phyloP scores from a whole-genome alignment of 1,140 invertebrate species.

The Heliothis subflexa region DNA sequence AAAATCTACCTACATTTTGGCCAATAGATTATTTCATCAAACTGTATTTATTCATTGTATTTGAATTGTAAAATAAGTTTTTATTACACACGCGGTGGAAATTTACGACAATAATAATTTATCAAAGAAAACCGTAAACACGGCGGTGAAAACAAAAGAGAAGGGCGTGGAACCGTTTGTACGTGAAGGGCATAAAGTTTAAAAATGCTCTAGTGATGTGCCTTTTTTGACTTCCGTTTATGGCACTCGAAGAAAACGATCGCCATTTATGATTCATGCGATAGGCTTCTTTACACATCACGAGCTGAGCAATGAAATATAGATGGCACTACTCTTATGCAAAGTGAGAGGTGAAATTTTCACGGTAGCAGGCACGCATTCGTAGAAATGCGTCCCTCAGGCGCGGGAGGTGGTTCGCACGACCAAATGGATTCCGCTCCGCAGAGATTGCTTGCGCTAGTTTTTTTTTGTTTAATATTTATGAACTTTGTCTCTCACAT shows the following conservation, averaged over 20 bases:
- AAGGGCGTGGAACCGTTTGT: constrained; percentile 45
- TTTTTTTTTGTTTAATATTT: constrained; percentile 82
- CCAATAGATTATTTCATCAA: constrained; percentile 32
- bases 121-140: constrained; percentile 51
- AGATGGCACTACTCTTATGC: constrained; percentile 76
- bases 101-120: constrained; percentile 54
- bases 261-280: constrained; percentile 78
- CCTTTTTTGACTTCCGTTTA: constrained; percentile 53
- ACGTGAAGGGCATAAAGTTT: constrained; percentile 52
- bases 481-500: constrained; percentile 74
- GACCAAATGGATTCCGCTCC: constrained; percentile 72
- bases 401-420: constrained; percentile 60
- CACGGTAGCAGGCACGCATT: constrained; percentile 69
- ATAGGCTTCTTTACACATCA: constrained; percentile 74
- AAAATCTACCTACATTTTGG: constrained; percentile 29
- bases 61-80: constrained; percentile 48
- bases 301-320: constrained; percentile 75
- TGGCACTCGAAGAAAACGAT: constrained; percentile 66
- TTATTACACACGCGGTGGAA: constrained; percentile 39
- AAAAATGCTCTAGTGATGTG: constrained; percentile 47
- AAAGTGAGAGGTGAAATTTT: constrained; percentile 75
- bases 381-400: constrained; percentile 76
- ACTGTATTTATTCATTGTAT: constrained; percentile 35
- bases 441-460: constrained; percentile 77
- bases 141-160: constrained; percentile 50